Percentiles rank a stretch among this genome's conserved stretches.
Evolutionary conservation across 2,888 invertebrate species (phyloP).

Genomic region (Arctia plantaginis): DNA sequence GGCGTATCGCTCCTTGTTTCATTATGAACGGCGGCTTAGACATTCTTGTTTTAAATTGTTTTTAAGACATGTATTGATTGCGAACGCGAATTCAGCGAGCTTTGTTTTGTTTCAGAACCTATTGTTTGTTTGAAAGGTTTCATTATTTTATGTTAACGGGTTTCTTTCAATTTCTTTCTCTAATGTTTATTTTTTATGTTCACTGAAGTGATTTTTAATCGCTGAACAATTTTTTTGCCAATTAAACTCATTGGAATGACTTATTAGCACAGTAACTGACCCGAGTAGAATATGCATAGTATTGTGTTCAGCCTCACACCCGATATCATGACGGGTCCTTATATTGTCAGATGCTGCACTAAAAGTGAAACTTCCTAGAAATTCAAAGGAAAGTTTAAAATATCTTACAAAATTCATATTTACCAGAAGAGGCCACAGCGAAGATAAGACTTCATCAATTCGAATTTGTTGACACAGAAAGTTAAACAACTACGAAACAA

Average conservation of each 20-base stretch:
- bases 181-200: slow-evolving; percentile 6
- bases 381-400: neutral
- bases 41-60: slow-evolving; percentile 67
- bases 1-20: slow-evolving; percentile 64
- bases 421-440: neutral
- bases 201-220: neutral
- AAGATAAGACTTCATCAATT: too few relatives aligned
- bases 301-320: neutral
- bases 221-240: neutral
- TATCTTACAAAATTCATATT: neutral
- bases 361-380: neutral
- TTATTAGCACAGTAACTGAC: neutral
- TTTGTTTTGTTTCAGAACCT: slow-evolving; percentile 44
- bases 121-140: slow-evolving; percentile 37
- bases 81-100: slow-evolving; percentile 52
- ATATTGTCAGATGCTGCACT: neutral
- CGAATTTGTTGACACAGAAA: neutral
- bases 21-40: slow-evolving; percentile 59
- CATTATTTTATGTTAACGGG: slow-evolving; percentile 39
- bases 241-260: neutral
- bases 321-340: neutral
- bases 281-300: neutral
- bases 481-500: neutral
- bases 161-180: slow-evolving; percentile 14
- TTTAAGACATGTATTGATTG: slow-evolving; percentile 74